A percentile compares a stretch with the other conserved stretches of the same genome.
Evolutionary conservation across 2,113 vertebrate species (phyloP).

Genomic region (Ardeotis arabs): DNA sequence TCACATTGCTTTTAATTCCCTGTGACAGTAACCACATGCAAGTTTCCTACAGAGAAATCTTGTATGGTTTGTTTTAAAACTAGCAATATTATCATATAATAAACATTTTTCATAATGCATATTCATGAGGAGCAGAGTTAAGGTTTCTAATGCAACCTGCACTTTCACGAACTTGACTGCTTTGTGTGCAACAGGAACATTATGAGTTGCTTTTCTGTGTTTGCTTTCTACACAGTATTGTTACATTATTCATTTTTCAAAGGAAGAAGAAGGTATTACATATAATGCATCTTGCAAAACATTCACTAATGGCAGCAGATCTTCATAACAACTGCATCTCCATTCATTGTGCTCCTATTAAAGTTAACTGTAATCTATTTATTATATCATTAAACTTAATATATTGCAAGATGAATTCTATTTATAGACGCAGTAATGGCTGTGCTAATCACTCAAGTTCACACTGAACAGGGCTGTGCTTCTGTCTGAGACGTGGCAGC

Average conservation of each 20-base stretch:
- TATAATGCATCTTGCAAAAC: constrained; percentile 6
- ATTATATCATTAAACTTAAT: constrained; percentile 68
- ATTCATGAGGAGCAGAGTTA: constrained; percentile 3
- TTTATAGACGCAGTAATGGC: constrained; percentile 53
- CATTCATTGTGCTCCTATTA: constrained; percentile 56
- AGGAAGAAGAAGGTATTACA: neutral
- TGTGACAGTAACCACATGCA: neutral
- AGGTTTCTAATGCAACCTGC: constrained; percentile 6
- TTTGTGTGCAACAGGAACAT: neutral
- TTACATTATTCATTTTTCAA: constrained; percentile 22
- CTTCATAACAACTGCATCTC: neutral
- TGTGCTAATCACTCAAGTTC: constrained; percentile 49
- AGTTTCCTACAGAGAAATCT: constrained; percentile 23
- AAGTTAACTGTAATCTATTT: constrained; percentile 67
- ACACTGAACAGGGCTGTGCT: neutral
- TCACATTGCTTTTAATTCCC: constrained; percentile 35
- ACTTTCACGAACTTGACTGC: neutral
- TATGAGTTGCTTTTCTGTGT: neutral
- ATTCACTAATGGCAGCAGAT: constrained; percentile 9
- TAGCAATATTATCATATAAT: constrained; percentile 1
- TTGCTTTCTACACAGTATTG: neutral
- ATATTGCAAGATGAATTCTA: constrained; percentile 57
- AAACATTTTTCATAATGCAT: neutral
- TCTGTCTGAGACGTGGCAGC: neutral
- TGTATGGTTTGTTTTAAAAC: constrained; percentile 39